Evolutionary conservation across 2,797 vertebrate species (phyloP), one percentile per base, ranked within the genome.

Genomic region (Syngnathus rostellatus): DNA sequence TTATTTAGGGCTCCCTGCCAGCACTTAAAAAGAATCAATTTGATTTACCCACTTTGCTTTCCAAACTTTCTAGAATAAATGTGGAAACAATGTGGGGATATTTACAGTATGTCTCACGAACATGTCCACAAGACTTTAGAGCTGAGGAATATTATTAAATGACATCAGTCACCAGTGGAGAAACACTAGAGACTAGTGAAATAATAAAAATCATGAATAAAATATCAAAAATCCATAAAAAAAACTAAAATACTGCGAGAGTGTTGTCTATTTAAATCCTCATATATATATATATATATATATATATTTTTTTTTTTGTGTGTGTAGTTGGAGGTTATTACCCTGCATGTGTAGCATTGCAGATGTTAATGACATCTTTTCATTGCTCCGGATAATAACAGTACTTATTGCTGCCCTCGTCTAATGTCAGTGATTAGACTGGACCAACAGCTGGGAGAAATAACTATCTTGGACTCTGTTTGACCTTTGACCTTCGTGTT

Each of bases 391-490:
- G 61, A 31, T 77, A 87, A 86, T 81, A 61, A 83, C 69, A 62
- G 79, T 77, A 48, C 31, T 85, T 75, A 73, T 51, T 66, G 65
- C 40, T 65, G 51, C 50, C 41, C 21, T 75, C 25, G 64, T 12
- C 12, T 76, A 75, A 88, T 85, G 72, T 76, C 67, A 57, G 76
- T 84, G 64, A 87, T 86, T 74, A 77, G 25, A 50, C 59, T 75
- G 71, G 23, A 40, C 46, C 64, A 74, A 71, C 16, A 66, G 62
- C 75, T 11, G n/a, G 62, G 45, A 66, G 38, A 45, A 41, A 7
- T 40, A 21, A 50, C 65, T 54, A 57, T 69, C 11, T 71, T 72
- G 70, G 37, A 76, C 50, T 1, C 63, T 68, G 31, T 41, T 61
- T 41, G 23, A 40, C 10, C 46, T 66, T 43, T 67, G 19, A 54